Percentiles rank a stretch among this genome's conserved stretches.
Evolutionary conservation across 2,888 invertebrate genomes (phyloP).

Genomic region (Drosophila anceps): DNA sequence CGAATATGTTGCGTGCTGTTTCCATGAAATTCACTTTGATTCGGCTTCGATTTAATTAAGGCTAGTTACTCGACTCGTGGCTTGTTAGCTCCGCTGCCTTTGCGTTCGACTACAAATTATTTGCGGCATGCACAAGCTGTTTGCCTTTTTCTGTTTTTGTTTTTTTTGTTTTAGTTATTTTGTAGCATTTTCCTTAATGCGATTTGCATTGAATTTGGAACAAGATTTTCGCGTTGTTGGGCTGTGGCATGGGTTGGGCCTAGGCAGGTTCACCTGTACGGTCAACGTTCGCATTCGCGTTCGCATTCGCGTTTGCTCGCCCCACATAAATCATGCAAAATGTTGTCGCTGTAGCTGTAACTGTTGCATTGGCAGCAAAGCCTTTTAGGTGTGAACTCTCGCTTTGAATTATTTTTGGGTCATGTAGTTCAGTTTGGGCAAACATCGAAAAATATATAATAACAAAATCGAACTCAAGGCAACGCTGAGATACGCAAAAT

Average conservation of each 20-base stretch:
- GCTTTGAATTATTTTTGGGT: constrained; percentile 44
- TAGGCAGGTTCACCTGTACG: constrained; percentile 54
- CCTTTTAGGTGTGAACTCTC: constrained; percentile 68
- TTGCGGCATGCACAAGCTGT: constrained; percentile 49
- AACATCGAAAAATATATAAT: constrained; percentile 1
- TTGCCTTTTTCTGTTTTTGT: constrained; percentile 1
- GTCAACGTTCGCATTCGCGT: constrained; percentile 42
- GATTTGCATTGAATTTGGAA: constrained; percentile 79
- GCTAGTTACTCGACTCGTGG: background rate
- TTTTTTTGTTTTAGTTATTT: constrained; percentile 37
- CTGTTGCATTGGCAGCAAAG: constrained; percentile 47
- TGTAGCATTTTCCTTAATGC: constrained; percentile 74
- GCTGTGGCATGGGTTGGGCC: constrained; percentile 42
- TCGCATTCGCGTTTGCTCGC: constrained; percentile 27
- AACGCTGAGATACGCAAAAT: constrained; percentile 36
- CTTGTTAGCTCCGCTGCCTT: constrained; percentile 4
- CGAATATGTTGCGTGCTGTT: background rate
- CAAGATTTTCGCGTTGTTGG: constrained; percentile 47
- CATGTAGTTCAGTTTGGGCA: constrained; percentile 36
- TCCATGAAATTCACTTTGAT: background rate
- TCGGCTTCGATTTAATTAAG: constrained; percentile 1
- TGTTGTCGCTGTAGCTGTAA: background rate
- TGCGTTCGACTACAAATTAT: constrained; percentile 48
- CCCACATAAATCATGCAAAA: constrained; percentile 67
- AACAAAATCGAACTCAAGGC: constrained; percentile 39